Base-by-base conservation (phyloP, 92 coral and sea anemone species). In the Epizoanthus scotinus region DNA sequence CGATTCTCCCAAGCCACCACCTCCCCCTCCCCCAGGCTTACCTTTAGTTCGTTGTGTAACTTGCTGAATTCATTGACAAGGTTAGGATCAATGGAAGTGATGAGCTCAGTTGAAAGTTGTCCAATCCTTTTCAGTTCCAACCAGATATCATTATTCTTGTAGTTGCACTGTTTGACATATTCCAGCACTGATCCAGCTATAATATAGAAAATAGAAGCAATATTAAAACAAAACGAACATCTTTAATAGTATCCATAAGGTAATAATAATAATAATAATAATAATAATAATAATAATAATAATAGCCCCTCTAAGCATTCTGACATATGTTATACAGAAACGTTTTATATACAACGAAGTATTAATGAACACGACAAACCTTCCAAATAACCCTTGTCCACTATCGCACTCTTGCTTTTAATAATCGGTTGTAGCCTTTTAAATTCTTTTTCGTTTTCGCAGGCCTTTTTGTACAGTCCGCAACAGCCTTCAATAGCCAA, bases 401-500 rank as follows among this genome's bases (percentile, higher is more conserved):
- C 55, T 52, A 65, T 78, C 54, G 72, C 64, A 69, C 88, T 88
- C 38, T 84, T 73, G 4, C 62, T 55, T 13, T 24, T 40, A 5
- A 88, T 36, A 0, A 18, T 49, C 19, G 84, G 81, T 60, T 85
- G 61, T 6, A 84, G 40, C 0, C 73, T 67, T 0, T 62, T 83
- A 59, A 88, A 71, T 55, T 73, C 83, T 17, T 73, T 71, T 25
- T 70, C 64, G 62, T 84, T 70, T 6, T 27, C 56, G 57, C 91
- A 88, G 9, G 86, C 88, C 0, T 82, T 58, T 2, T 82, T 82
- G 38, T 63, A 79, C 0, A 72, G 59, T 5, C 88, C 91, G 25
- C 91, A 88, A 59, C 91, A 88, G 17, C 88, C 88, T 63, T 79
- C 42, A 44, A 88, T 81, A 19, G 81, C 82, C 58, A 84, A 34